Conservation (phyloP, 2,113 vertebrate species). For the Fregetta grallaria region DNA sequence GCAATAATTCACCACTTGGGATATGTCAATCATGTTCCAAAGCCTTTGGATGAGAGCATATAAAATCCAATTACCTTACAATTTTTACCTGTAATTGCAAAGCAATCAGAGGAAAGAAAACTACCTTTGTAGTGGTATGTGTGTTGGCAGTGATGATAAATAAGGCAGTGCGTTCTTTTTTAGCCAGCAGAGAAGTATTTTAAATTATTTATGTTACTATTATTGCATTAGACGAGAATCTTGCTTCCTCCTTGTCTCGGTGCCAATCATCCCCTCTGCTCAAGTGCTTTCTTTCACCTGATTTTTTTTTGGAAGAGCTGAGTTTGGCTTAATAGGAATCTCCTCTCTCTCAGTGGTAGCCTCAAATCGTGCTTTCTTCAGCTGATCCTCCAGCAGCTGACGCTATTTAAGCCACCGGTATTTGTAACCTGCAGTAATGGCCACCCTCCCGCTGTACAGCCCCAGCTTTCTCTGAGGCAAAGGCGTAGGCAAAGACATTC, state of each 20-base stretch:
- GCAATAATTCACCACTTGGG: not conserved
- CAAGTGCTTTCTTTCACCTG: not conserved
- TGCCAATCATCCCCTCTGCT: not conserved
- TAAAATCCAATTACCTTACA: not conserved
- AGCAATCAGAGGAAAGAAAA: not conserved
- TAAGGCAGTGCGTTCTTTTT: not conserved
- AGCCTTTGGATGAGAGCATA: not conserved
- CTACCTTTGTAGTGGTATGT: not conserved
- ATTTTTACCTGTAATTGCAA: not conserved
- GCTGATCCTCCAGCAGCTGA: not conserved
- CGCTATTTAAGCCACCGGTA: not conserved
- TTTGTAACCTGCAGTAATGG: not conserved
- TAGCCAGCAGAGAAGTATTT: not conserved
- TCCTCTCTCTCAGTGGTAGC: not conserved
- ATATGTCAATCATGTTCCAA: not conserved
- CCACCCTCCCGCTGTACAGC: rapidly evolving
- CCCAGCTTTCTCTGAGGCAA: not conserved
- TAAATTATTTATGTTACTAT: not conserved
- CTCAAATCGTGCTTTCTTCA: not conserved
- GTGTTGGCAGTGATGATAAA: not conserved
- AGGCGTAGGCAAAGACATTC: not conserved
- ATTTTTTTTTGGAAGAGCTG: not conserved
- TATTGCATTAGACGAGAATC: not conserved
- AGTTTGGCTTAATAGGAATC: not conserved
- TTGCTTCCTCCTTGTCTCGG: not conserved